Conservation (phyloP, 2,113 vertebrate species). For the Penelope pileata region DNA sequence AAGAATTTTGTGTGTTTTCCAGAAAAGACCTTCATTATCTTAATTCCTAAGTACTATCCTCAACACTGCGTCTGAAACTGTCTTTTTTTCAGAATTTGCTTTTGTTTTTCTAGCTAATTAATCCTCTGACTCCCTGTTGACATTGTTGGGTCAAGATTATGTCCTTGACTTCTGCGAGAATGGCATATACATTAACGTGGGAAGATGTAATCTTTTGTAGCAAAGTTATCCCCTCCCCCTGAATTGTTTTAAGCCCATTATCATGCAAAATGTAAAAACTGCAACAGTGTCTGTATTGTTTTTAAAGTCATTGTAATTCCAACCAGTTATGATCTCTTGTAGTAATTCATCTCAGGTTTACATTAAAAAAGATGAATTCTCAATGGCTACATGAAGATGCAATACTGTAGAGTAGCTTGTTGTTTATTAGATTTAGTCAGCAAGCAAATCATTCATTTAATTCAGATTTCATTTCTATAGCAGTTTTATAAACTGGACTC, state of each 20-base stretch:
- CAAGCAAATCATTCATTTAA: not conserved
- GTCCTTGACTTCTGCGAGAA: slow-evolving; percentile 30
- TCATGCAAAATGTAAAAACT: not conserved
- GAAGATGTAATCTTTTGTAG: not conserved
- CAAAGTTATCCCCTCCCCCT: not conserved
- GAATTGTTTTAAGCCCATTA: not conserved
- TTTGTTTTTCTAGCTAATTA: slow-evolving; percentile 53
- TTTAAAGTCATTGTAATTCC: not conserved
- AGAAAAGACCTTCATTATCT: not conserved
- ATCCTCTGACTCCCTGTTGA: slow-evolving; percentile 37
- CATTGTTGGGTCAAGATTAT: slow-evolving; percentile 20
- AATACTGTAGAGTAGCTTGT: not conserved
- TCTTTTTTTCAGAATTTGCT: slow-evolving; percentile 21
- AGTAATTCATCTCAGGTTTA: slow-evolving; percentile 2
- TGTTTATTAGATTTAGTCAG: not conserved
- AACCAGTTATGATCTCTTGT: not conserved
- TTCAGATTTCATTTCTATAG: not conserved
- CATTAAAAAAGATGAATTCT: not conserved
- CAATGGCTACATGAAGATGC: not conserved
- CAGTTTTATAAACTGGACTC: not conserved
- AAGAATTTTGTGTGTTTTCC: slow-evolving; percentile 2
- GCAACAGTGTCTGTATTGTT: not conserved
- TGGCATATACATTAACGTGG: not conserved
- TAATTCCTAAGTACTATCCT: not conserved
- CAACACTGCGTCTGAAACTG: slow-evolving; percentile 16